phyloP scores from a whole-genome alignment of 1,140 invertebrate species.

The Bombyx mori region ASM3026992v2 NC_085114.1:1314001-1314500 shows the following conservation, averaged over 20 bases:
- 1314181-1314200: constrained; percentile 74
- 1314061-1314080: constrained; percentile 93
- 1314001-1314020: constrained; percentile 87
- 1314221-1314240: constrained; percentile 67
- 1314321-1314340: constrained; percentile 86
- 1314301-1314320: constrained; percentile 93
- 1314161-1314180: constrained; percentile 78
- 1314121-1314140: constrained; percentile 72
- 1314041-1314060: constrained; percentile 88
- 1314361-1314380: constrained; percentile 88
- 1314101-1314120: constrained; percentile 93
- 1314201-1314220: constrained; percentile 75
- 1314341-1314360: constrained; percentile 94
- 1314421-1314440: constrained; percentile 93
- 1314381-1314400: constrained; percentile 77
- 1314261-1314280: constrained; percentile 80
- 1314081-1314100: constrained; percentile 97
- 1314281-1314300: constrained; percentile 82
- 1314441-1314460: constrained; percentile 92
- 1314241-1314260: constrained; percentile 31
- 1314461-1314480: constrained; percentile 91
- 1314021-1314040: constrained; percentile 79
- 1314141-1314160: constrained; percentile 81
- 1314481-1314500: constrained; percentile 86
- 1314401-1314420: constrained; percentile 74